A percentile compares a stretch with the other conserved stretches of the same genome.
These are phyloP conservation scores for Oryctes rhinoceros DNA, from an alignment of 1,140 invertebrate species.

Conservation along the genomic window DNA sequence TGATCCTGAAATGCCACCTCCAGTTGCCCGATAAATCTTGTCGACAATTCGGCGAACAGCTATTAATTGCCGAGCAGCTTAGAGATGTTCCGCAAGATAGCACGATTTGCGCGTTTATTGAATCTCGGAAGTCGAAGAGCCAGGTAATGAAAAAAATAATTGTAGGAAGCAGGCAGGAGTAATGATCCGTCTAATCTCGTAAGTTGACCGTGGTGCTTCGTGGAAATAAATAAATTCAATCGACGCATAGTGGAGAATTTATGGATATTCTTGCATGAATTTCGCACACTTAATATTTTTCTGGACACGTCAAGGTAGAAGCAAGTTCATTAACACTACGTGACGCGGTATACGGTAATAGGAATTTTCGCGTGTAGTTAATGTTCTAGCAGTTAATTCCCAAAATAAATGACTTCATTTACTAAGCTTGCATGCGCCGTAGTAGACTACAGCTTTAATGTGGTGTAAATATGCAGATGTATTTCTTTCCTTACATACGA, in stretches of 20 bases:
- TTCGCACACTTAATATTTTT: conserved; percentile 2
- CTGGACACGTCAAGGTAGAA: background rate
- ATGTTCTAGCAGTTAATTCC: background rate
- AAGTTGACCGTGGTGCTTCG: background rate
- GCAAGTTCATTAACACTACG: background rate
- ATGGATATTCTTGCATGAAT: background rate
- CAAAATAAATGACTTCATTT: background rate
- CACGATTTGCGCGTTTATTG: background rate
- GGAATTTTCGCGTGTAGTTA: conserved; percentile 6
- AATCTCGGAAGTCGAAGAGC: background rate
- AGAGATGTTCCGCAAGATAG: background rate
- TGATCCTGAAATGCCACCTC: background rate
- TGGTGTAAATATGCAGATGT: conserved; percentile 1
- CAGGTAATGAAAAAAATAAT: conserved; percentile 24
- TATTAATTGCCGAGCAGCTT: background rate
- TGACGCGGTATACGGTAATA: background rate
- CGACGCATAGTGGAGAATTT: background rate
- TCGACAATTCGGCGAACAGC: background rate
- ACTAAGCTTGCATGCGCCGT: background rate
- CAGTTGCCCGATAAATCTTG: background rate
- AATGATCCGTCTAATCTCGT: background rate
- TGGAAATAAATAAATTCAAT: conserved; percentile 3
- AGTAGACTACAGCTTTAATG: background rate
- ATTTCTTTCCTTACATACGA: background rate
- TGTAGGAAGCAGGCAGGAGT: background rate